A percentile compares a stretch with the other conserved stretches of the same genome.
Conservation (phyloP, 1,140 invertebrate species). For the Halesus radiatus region DNA sequence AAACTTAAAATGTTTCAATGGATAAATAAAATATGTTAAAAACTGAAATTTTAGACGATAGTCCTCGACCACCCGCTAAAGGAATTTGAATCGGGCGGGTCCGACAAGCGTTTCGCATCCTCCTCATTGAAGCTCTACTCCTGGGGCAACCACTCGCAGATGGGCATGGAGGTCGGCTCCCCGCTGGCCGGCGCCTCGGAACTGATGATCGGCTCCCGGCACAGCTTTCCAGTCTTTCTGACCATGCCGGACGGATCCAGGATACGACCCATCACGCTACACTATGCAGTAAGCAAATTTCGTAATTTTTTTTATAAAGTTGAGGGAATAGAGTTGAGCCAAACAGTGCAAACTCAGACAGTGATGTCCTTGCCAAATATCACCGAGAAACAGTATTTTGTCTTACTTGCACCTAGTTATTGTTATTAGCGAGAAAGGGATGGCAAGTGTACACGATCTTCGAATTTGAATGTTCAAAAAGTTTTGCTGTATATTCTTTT, state of each 20-base stretch:
- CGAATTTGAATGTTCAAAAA: too few relatives aligned
- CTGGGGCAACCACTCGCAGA: slow-evolving; percentile 42
- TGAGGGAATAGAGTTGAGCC: too few relatives aligned
- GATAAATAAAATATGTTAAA: too few relatives aligned
- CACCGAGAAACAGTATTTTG: too few relatives aligned
- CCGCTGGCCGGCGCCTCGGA: slow-evolving; percentile 23
- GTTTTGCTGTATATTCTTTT: too few relatives aligned
- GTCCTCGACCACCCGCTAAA: slow-evolving; percentile 49
- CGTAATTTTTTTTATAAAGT: too few relatives aligned
- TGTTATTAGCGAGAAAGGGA: too few relatives aligned
- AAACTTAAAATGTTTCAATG: too few relatives aligned
- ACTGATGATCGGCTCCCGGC: slow-evolving; percentile 36
- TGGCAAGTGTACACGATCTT: too few relatives aligned
- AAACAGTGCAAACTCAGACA: too few relatives aligned
- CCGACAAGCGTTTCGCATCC: slow-evolving; percentile 23
- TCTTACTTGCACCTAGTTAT: too few relatives aligned
- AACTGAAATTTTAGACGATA: slow-evolving; percentile 40
- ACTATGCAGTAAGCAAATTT: slow-evolving; percentile 48
- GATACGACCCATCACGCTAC: slow-evolving; percentile 44
- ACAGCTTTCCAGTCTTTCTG: slow-evolving; percentile 50
- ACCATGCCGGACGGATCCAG: slow-evolving; percentile 23
- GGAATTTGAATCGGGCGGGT: slow-evolving; percentile 30
- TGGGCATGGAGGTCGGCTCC: slow-evolving; percentile 49
- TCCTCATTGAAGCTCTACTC: slow-evolving; percentile 32
- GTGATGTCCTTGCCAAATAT: too few relatives aligned